Evolutionary conservation across 2,888 invertebrate genomes (phyloP).

Genomic region (Anorthoa munda): DNA sequence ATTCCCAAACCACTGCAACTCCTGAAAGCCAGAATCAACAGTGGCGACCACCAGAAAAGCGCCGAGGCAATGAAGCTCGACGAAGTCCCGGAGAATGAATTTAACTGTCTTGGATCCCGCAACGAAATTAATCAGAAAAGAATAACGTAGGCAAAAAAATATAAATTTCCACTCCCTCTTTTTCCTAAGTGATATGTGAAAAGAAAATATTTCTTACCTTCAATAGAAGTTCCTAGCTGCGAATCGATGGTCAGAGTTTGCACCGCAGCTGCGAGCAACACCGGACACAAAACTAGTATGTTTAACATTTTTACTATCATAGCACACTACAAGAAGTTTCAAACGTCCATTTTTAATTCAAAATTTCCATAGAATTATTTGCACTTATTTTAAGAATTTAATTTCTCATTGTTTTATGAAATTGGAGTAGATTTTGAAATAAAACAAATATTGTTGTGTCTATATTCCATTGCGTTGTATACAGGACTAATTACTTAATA

Average conservation of each 20-base stretch:
- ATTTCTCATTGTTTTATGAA: slow-evolving; percentile 33
- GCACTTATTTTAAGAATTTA: slow-evolving; percentile 47
- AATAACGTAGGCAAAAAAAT: no score
- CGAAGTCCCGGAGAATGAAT: no score
- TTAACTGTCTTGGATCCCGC: no score
- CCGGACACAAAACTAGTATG: slow-evolving; percentile 83
- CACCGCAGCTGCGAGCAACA: slow-evolving; percentile 82
- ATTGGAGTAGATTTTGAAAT: not conserved
- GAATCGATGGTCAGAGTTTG: slow-evolving; percentile 87
- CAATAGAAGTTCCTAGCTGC: slow-evolving; percentile 86
- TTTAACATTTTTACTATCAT: slow-evolving; percentile 81
- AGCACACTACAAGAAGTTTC: slow-evolving; percentile 54
- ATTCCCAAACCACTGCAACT: no score
- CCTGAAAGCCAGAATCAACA: no score
- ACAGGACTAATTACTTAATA: no score
- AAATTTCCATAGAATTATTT: not conserved
- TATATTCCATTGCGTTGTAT: slow-evolving; percentile 35
- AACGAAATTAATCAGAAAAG: no score
- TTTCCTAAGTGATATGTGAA: no score
- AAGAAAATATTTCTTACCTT: no score
- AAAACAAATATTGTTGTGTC: not conserved
- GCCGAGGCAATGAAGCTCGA: no score
- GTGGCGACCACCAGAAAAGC: no score
- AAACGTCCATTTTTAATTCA: slow-evolving; percentile 43
- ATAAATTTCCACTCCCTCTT: no score